Evolutionary conservation across 2,797 vertebrate species (phyloP), one percentile per base, ranked within the genome.

Genomic region (Oreochromis grahami): DNA sequence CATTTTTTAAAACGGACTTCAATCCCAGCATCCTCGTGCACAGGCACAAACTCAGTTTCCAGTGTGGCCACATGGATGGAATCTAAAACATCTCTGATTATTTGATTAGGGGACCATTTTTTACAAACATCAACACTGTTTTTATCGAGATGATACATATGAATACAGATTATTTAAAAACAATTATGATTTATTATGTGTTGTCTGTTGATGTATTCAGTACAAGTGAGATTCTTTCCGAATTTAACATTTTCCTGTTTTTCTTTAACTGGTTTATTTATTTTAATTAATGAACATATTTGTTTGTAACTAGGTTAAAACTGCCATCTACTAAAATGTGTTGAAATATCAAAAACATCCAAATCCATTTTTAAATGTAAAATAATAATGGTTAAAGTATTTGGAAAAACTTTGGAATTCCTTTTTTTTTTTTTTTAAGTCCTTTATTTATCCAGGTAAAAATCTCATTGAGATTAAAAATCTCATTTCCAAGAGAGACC

Each of bases 381-480:
- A 60, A 7, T 60, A 34, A 34, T 19, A 11, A 60, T 0, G 0
- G 2, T 34, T 60, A 4, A 58, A 58, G 14, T 17, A 32, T 32
- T 58, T 58, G 10, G 15, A 58, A 34, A 34, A 58, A 58, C 0
- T 0, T 0, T 58, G 56, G 29, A 58, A 58, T 58, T 0, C 55
- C 55, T 58, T 58, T 26, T 26, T 26, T 3, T 24, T 24, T 24
- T 26, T 26, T 26, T 26, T 26, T 26, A 1, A 3, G 24, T 26
- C 24, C 24, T 26, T 26, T 26, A 26, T 26, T 26, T 26, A 26
- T 26, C 3, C 24, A 26, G 24, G 24, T 26, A 26, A 26, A 26
- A 26, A 26, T 26, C 24, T 26, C 24, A 26, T 26, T 26, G 24
- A 26, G 24, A 26, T 26, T 26, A 26, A 26, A 26, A 26, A 26